Evolutionary conservation across 2,888 invertebrate species (phyloP).

Genomic region (Graphium colonna): DNA sequence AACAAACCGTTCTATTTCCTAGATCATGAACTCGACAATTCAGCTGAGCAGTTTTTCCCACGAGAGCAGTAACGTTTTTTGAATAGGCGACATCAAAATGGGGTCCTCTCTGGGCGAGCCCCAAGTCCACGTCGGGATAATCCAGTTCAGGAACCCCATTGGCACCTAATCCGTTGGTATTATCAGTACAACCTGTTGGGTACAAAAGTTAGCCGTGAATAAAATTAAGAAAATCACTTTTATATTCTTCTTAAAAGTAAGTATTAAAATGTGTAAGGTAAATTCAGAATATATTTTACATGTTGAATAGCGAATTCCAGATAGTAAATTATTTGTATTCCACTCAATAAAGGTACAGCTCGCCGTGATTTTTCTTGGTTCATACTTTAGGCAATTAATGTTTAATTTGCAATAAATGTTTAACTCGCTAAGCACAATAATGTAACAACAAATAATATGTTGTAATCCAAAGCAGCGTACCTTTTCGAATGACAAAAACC

Average conservation of each 20-base stretch:
- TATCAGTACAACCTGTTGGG: slow-evolving; percentile 68
- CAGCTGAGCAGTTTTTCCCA: slow-evolving; percentile 87
- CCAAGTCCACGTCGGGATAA: slow-evolving; percentile 67
- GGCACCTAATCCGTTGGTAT: slow-evolving; percentile 54
- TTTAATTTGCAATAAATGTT: too few relatives aligned
- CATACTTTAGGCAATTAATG: too few relatives aligned
- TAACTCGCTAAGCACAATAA: too few relatives aligned
- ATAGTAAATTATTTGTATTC: too few relatives aligned
- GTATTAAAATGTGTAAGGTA: too few relatives aligned
- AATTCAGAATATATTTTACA: too few relatives aligned
- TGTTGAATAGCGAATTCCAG: too few relatives aligned
- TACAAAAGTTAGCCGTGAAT: not conserved
- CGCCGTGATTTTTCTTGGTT: too few relatives aligned
- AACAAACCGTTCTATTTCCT: slow-evolving; percentile 85
- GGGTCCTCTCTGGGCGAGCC: slow-evolving; percentile 81
- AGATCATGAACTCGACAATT: slow-evolving; percentile 88
- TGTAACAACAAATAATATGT: too few relatives aligned
- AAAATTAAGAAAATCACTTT: not conserved
- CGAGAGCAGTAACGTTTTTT: slow-evolving; percentile 87
- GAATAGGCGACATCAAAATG: slow-evolving; percentile 86
- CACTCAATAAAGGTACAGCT: too few relatives aligned
- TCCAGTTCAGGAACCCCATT: slow-evolving; percentile 63
- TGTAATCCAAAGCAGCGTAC: too few relatives aligned
- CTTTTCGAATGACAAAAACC: too few relatives aligned
- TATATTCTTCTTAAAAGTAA: slow-evolving; percentile 2